Evolutionary conservation across 1,140 invertebrate species (phyloP), one percentile per base, ranked within the genome.

Genomic region (silkworm (Bombyx mori)): DNA sequence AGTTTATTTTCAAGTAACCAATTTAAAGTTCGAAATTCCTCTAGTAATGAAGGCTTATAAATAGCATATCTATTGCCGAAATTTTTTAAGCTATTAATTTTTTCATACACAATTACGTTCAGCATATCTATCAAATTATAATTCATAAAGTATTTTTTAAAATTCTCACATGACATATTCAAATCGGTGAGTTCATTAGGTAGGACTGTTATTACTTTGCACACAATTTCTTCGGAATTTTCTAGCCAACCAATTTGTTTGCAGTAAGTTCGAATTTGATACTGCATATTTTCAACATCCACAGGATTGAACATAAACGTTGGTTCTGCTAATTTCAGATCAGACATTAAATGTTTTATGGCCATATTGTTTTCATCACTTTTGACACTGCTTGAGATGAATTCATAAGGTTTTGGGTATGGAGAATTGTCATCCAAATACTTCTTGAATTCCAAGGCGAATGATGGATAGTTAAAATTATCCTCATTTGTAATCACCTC

Each of bases 401-500:
- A 86, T 74, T 88, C 84, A 68, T 82, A 87, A 7, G 84, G 78
- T 63, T 86, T 88, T 8, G 88, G 88, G 65, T 82, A 88, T 53
- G 83, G 80, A 12, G 75, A 75, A 8, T 60, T 62, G 42, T 60
- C 54, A 61, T 79, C 69, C 49, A 88, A 68, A 66, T 75, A 88
- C 54, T 73, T 52, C 52, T 77, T 75, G 54, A 89, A 83, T 66
- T 88, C 88, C 53, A 81, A 62, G 42, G 88, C 82, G 67, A 88
- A 88, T 52, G 71, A 69, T 12, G 81, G 72, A 69, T 86, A 87
- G 59, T 88, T 81, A 44, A 81, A 78, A 43, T 86, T 57, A 63
- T 85, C 69, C 55, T 90, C 85, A 80, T 92, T 88, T 22, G 90
- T 84, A n/a, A 91, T 75, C 47, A 93, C 89, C 42, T 89, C 71